Base-by-base conservation (phyloP, 2,888 invertebrate species). In the Adelognathus sp. region DNA sequence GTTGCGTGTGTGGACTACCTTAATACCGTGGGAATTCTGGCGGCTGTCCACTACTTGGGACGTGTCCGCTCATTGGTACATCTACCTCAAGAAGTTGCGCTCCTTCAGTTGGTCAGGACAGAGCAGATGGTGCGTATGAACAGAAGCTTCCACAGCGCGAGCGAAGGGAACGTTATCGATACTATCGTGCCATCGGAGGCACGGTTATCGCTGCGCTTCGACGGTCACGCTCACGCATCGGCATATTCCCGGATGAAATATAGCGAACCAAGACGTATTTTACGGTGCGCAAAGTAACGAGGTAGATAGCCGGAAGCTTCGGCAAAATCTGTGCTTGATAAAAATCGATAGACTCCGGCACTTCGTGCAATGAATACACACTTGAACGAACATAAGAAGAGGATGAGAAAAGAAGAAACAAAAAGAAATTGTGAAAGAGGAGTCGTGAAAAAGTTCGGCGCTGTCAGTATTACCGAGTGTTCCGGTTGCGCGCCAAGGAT, bases 121-220 rank as follows among this genome's bases (percentile, higher is more conserved):
- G 7, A 46, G 6, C 24, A 31, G 66, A 36, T 52, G 24, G 1
- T 24, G 58, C 56, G 46, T 24, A 46, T 46, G 11, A 11, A 46
- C 64, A 46, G 50, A 31, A 64, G 50, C 64, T 36, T 46, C 39
- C 36, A 14, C 2, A 31, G 71, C 71, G 39, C 44, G 54, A 31
- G 67, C 14, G 41, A 50, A 63, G 64, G 56, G 31, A 56, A 71
- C 39, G 71, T 75, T 79, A 79, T 79, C 79, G 79, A 79, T 79
- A 46, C 24, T 46, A 79, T 79, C 79, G 75, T 75, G 71, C 67
- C 44, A 79, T 79, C 71, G 61, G 54, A 46, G 46, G 61, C 67
- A 75, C 71, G 66, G 79, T 79, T 79, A 79, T 79, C 75, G 75
- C 60, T 75, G 75, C 66, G 79, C 75, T 75, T 75, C 79, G 67